phyloP scores from a whole-genome alignment of 2,113 vertebrate species.

The Chionodraco myersi region DNA sequence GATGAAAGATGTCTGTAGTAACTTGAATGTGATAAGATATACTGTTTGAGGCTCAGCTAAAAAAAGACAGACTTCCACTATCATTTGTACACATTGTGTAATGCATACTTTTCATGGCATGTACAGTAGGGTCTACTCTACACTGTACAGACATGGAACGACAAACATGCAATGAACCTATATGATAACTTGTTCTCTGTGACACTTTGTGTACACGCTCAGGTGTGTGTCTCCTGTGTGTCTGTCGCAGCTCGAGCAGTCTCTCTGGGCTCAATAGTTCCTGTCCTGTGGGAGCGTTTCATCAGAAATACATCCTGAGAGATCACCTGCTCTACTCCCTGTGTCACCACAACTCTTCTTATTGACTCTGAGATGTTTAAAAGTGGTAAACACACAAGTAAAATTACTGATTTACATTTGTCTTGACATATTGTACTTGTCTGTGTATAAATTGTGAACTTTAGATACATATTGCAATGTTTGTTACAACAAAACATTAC shows the following conservation, averaged over 20 bases:
- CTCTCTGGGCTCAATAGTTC: conserved; percentile 55
- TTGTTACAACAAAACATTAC: background rate
- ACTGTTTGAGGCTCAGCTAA: background rate
- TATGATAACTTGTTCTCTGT: conserved; percentile 2
- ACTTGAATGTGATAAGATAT: too few species aligned
- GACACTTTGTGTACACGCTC: conserved; percentile 5
- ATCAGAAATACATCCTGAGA: conserved; percentile 71
- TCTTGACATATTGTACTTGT: background rate
- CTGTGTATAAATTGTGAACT: background rate
- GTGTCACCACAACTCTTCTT: conserved; percentile 54
- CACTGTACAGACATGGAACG: background rate
- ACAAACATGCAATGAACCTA: background rate
- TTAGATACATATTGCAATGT: background rate
- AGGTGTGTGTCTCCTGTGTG: conserved; percentile 1
- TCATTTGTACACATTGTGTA: background rate
- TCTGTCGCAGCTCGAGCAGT: conserved; percentile 60
- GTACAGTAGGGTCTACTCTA: too few species aligned
- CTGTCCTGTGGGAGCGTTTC: conserved; percentile 74
- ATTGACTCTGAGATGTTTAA: conserved; percentile 31
- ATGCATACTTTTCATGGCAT: background rate
- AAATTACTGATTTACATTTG: background rate
- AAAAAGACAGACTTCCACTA: background rate
- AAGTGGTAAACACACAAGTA: conserved; percentile 57
- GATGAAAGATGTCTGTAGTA: too few species aligned
- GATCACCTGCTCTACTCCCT: conserved; percentile 57